Evolutionary conservation across 2,797 vertebrate genomes (phyloP).

Genomic region (Chelon auratus): DNA sequence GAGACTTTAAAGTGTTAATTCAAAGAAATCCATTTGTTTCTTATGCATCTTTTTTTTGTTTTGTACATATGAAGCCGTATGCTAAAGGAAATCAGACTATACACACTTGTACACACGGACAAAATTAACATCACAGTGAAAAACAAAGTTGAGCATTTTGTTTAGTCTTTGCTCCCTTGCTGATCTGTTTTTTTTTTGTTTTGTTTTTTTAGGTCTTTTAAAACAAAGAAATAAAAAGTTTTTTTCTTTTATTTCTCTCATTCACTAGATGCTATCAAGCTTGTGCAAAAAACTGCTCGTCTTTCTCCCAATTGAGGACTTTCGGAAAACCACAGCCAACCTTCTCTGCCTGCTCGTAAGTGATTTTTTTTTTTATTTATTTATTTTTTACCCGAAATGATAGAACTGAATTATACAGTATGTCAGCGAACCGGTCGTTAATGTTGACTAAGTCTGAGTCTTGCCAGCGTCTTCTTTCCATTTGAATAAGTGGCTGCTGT

Average conservation of each 20-base stretch:
- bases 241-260: constrained; percentile 38
- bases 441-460: constrained; percentile 22
- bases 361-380: neutral
- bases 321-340: constrained; percentile 13
- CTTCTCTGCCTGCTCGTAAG: constrained; percentile 25
- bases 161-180: constrained; percentile 47
- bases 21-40: constrained; percentile 54
- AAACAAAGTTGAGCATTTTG: constrained; percentile 49
- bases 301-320: constrained; percentile 51
- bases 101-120: constrained; percentile 73
- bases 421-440: constrained; percentile 10
- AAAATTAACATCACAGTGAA: constrained; percentile 73
- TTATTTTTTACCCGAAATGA: neutral
- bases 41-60: constrained; percentile 34
- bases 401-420: constrained; percentile 13
- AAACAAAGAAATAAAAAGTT: constrained; percentile 56
- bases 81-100: constrained; percentile 70
- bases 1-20: constrained; percentile 41
- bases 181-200: constrained; percentile 19
- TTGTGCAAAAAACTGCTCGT: constrained; percentile 77
- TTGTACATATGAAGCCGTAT: constrained; percentile 47
- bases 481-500: constrained; percentile 36
- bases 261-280: constrained; percentile 46
- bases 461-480: constrained; percentile 18
- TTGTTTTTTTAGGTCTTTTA: constrained; percentile 34